These are phyloP conservation scores for Copsychus sechellarum DNA, from an alignment of 2,113 vertebrate species.

Conservation along the genomic window DNA sequence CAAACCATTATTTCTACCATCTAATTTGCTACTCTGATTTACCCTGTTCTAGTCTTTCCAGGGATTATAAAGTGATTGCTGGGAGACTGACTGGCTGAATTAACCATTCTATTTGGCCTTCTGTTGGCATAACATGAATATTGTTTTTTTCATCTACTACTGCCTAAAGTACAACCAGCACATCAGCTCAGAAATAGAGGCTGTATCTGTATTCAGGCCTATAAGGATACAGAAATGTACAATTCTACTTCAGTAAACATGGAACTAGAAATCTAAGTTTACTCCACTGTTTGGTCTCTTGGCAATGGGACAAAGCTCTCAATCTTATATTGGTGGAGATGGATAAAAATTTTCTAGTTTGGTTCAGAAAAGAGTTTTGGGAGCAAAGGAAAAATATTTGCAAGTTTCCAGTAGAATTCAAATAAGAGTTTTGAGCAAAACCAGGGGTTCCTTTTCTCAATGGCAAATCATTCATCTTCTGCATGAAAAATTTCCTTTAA, in stretches of 20 bases:
- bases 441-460: neutral
- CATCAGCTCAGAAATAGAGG: neutral
- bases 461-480: neutral
- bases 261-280: constrained; percentile 15
- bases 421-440: neutral
- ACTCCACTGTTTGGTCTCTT: neutral
- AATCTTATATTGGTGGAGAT: neutral
- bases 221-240: neutral
- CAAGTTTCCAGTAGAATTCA: neutral
- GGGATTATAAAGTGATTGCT: neutral
- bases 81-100: neutral
- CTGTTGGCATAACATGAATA: neutral
- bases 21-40: neutral
- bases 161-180: neutral
- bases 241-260: neutral
- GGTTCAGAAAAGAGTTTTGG: neutral
- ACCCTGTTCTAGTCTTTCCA: neutral
- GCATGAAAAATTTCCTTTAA: neutral
- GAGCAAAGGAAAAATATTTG: neutral
- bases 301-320: neutral
- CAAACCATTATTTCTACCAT: neutral
- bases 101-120: neutral
- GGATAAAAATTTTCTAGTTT: neutral
- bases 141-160: neutral
- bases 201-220: neutral